Evolutionary conservation across 2,797 vertebrate genomes (phyloP), one percentile per base, ranked within the genome.

Genomic region (Spinibarbus caldwelli): DNA sequence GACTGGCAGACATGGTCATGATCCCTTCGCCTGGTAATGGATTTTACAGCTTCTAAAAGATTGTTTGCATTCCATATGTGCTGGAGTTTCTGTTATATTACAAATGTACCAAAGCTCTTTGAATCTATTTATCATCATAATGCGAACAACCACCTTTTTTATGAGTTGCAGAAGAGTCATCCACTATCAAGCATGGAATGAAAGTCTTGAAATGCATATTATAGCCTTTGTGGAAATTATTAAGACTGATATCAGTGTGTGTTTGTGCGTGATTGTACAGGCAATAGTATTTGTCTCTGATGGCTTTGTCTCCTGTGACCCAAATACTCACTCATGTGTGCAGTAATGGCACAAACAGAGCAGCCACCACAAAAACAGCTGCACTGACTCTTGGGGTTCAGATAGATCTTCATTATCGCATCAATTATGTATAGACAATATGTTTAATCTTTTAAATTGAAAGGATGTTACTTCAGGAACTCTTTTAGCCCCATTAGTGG

Each of bases 231-330:
- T 73, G 68, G 41, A 76, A 57, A 36, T 57, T 0, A 54, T 54
- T 49, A 7, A 34, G 26, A 41, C n/a, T 11, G 26, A 66, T 31
- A 47, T 68, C 4, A 36, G 83, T 73, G 85, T 86, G 79, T 87
- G 82, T n/a, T n/a, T n/a, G n/a, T n/a, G n/a, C n/a, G n/a, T 70
- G 78, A 86, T 80, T 75, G 83, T 78, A 87, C 80, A 90, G 85
- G 67, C 72, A 45, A 78, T 38, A 57, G 82, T 64, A 59, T 82
- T 82, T 67, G 82, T 72, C 49, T 79, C 75, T 34, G 29, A 83
- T 67, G 88, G 85, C 88, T 94, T 94, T 93, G 93, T 95, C 90
- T 92, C 86, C 82, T 80, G 89, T 95, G 94, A 95, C 95, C 95
- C 92, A 94, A 90, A 95, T 93, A 93, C 29, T 88, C 92, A 92